phyloP scores from a whole-genome alignment of 2,888 invertebrate species.

The Gerris lacustris region DNA sequence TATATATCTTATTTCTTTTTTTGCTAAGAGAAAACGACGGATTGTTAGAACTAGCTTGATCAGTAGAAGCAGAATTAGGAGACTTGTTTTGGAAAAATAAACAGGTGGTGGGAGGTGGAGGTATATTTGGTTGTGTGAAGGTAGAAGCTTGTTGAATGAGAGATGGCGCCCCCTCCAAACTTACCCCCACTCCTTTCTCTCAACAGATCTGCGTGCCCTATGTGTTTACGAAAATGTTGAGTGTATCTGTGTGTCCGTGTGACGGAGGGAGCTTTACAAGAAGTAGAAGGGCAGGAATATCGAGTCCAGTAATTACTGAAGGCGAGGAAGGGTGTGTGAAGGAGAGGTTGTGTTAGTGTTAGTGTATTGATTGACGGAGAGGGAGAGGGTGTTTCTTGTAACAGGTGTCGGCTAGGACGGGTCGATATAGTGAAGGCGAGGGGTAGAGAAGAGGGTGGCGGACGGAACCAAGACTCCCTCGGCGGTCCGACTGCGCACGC shows the following conservation, averaged over 20 bases:
- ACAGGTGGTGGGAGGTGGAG: background rate
- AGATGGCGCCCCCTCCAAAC: background rate
- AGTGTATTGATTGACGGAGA: background rate
- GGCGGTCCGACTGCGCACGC: background rate
- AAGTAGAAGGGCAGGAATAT: background rate
- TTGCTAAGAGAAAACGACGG: too few species aligned
- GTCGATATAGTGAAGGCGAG: constrained; percentile 21
- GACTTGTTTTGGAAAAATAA: background rate
- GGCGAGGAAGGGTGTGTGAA: constrained; percentile 11
- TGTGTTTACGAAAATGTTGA: background rate
- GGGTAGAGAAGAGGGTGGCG: constrained; percentile 1
- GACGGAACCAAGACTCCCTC: background rate
- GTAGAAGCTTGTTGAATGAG: background rate
- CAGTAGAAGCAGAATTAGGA: too few species aligned
- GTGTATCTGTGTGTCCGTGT: background rate
- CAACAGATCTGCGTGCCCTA: background rate
- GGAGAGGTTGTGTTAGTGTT: constrained; percentile 4
- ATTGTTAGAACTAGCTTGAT: too few species aligned
- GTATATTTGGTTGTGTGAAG: background rate
- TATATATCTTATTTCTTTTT: too few species aligned
- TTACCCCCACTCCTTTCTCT: constrained; percentile 2
- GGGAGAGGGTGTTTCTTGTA: constrained; percentile 20
- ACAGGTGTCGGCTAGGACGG: constrained; percentile 26
- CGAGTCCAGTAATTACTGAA: constrained; percentile 9
- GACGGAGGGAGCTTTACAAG: background rate